Conservation (phyloP, 2,113 vertebrate species). For the Pygoscelis antarcticus region DNA sequence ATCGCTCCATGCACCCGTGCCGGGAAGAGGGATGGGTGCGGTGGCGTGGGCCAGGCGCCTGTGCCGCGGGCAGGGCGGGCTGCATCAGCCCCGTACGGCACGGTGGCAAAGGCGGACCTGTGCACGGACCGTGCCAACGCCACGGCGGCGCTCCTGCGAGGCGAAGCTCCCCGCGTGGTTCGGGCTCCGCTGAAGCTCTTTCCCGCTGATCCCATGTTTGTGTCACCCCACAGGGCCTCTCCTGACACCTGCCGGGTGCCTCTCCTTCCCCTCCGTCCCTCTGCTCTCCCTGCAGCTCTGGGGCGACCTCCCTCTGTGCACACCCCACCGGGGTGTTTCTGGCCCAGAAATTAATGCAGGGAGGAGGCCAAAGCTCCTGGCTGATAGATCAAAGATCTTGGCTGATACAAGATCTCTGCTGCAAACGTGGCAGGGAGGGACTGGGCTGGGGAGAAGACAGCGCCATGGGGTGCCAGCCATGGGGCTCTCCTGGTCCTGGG, state of each 20-base stretch:
- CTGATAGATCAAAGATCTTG: background rate
- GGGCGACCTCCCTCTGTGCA: background rate
- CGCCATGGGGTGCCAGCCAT: background rate
- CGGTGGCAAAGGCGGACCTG: background rate
- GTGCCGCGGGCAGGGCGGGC: background rate
- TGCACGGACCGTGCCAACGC: background rate
- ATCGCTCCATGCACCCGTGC: rapidly evolving
- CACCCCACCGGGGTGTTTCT: background rate
- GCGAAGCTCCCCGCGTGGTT: rapidly evolving
- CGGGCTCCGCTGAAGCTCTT: background rate
- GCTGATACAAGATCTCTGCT: background rate
- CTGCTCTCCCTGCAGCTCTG: background rate
- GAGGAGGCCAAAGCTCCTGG: background rate
- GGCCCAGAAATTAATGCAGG: background rate
- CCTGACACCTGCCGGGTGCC: too few relatives aligned
- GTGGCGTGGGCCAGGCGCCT: rapidly evolving
- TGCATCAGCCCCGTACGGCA: rapidly evolving
- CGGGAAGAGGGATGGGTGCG: background rate
- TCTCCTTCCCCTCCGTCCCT: background rate
- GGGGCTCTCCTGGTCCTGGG: background rate
- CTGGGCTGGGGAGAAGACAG: background rate
- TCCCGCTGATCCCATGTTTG: background rate
- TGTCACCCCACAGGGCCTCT: background rate
- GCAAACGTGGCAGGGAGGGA: background rate
- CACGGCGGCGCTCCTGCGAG: rapidly evolving